Evolutionary conservation across 2,113 vertebrate genomes (phyloP).

Genomic region (Neopipo cinnamomea): DNA sequence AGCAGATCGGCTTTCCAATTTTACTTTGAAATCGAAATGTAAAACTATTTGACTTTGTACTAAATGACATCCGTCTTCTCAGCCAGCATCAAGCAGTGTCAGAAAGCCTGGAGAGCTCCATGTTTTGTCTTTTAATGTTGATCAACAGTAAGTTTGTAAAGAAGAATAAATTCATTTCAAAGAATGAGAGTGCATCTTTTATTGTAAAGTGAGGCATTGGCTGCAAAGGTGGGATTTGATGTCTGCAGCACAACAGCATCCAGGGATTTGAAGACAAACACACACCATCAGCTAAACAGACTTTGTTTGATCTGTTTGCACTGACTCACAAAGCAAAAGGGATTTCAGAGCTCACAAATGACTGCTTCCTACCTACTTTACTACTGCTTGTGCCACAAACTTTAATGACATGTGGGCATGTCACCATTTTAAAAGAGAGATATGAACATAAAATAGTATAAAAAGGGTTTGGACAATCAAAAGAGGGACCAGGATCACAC

Average conservation of each 20-base stretch:
- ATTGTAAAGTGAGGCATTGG: slow-evolving; percentile 1
- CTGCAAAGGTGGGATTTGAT: slow-evolving; percentile 13
- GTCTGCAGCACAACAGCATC: not conserved
- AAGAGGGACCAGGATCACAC: not conserved
- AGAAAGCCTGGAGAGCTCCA: not conserved
- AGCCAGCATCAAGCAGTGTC: not conserved
- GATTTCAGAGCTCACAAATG: not conserved
- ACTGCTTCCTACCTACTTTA: not conserved
- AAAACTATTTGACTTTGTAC: not conserved
- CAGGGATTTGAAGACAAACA: not conserved
- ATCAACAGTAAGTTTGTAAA: not conserved
- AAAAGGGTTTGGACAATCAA: not conserved
- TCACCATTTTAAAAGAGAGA: not conserved
- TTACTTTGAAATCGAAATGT: not conserved
- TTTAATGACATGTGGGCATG: not conserved
- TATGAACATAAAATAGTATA: not conserved
- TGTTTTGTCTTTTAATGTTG: not conserved
- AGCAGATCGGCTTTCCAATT: not conserved
- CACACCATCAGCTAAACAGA: not conserved
- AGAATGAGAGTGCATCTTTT: not conserved
- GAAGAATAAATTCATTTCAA: slow-evolving; percentile 15
- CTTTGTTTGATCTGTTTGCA: not conserved
- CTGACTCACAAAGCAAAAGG: not conserved
- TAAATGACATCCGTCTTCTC: not conserved
- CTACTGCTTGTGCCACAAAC: not conserved